phyloP scores from a whole-genome alignment of 1,140 invertebrate species.

The Pseudomyrmex cubaensis region DNA sequence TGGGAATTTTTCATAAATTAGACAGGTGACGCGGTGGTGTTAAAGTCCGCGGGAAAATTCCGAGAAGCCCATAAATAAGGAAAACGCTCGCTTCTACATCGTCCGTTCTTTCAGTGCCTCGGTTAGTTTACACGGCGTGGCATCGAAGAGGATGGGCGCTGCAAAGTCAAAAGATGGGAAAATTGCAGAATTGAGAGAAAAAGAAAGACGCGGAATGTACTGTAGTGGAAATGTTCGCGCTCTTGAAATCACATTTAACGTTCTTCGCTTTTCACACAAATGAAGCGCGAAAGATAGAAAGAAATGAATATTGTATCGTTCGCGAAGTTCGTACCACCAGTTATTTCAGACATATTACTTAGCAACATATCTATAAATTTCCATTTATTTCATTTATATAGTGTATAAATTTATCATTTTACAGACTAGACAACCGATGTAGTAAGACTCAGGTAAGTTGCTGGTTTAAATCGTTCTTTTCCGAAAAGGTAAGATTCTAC shows the following conservation, averaged over 20 bases:
- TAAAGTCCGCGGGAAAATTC: slow-evolving; percentile 71
- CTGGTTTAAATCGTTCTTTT: too few species aligned
- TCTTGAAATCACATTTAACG: slow-evolving; percentile 68
- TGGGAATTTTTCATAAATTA: slow-evolving; percentile 76
- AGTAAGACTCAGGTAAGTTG: too few species aligned
- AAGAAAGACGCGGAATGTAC: neutral
- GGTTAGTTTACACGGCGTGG: slow-evolving; percentile 61
- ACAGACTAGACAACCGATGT: too few species aligned
- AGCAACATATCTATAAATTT: too few species aligned
- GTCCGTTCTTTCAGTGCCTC: slow-evolving; percentile 62
- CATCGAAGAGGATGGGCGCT: slow-evolving; percentile 9
- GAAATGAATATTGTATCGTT: slow-evolving; percentile 53
- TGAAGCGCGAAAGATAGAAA: slow-evolving; percentile 46
- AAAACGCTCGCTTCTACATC: slow-evolving; percentile 59
- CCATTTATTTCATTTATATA: too few species aligned
- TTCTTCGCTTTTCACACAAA: slow-evolving; percentile 38
- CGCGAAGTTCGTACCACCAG: neutral
- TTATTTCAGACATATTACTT: too few species aligned
- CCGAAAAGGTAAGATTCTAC: too few species aligned
- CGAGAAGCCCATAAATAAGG: slow-evolving; percentile 72
- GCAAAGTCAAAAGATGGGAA: slow-evolving; percentile 46
- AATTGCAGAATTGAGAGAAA: slow-evolving; percentile 43
- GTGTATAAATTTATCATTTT: too few species aligned
- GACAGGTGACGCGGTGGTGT: slow-evolving; percentile 69
- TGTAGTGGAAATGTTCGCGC: slow-evolving; percentile 58